phyloP scores from a whole-genome alignment of 2,888 invertebrate species.

The Malacosoma neustria region DNA sequence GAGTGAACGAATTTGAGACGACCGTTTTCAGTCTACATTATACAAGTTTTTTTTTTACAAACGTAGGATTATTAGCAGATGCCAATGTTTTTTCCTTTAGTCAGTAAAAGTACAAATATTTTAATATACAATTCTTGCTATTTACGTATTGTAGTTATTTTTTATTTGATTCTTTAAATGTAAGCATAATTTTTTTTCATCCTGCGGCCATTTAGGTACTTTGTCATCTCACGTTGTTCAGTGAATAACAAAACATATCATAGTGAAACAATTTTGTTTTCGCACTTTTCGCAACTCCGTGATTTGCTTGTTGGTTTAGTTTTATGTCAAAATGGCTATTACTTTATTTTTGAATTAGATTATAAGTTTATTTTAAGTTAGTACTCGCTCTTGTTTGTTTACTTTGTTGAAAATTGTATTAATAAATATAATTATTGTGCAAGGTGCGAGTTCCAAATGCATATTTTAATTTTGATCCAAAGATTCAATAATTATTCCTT shows the following conservation, averaged over 20 bases:
- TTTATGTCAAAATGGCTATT: slow-evolving; percentile 58
- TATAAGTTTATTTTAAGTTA: slow-evolving; percentile 62
- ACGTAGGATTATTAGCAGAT: slow-evolving; percentile 73
- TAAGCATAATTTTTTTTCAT: slow-evolving; percentile 71
- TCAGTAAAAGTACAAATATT: slow-evolving; percentile 90
- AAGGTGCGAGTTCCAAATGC: slow-evolving; percentile 67
- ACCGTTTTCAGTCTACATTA: slow-evolving; percentile 74
- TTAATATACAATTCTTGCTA: slow-evolving; percentile 77
- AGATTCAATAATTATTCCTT: slow-evolving; percentile 64
- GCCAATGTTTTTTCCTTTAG: slow-evolving; percentile 81
- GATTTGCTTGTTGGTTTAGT: slow-evolving; percentile 41
- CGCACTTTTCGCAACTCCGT: slow-evolving; percentile 47
- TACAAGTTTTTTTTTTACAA: slow-evolving; percentile 71
- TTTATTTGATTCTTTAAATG: slow-evolving; percentile 67
- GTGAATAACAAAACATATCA: slow-evolving; percentile 71
- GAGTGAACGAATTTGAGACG: slow-evolving; percentile 74
- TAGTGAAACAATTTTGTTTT: slow-evolving; percentile 54
- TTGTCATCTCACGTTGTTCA: slow-evolving; percentile 62
- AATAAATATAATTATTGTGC: slow-evolving; percentile 56
- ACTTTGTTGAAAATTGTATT: slow-evolving; percentile 54
- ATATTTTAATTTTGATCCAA: slow-evolving; percentile 70
- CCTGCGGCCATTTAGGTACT: slow-evolving; percentile 60
- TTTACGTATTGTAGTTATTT: slow-evolving; percentile 74
- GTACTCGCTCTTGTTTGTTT: slow-evolving; percentile 50
- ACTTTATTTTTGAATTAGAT: slow-evolving; percentile 59